Base-by-base conservation (phyloP, 1,140 invertebrate genomes). In the Brachionus sp. region DNA sequence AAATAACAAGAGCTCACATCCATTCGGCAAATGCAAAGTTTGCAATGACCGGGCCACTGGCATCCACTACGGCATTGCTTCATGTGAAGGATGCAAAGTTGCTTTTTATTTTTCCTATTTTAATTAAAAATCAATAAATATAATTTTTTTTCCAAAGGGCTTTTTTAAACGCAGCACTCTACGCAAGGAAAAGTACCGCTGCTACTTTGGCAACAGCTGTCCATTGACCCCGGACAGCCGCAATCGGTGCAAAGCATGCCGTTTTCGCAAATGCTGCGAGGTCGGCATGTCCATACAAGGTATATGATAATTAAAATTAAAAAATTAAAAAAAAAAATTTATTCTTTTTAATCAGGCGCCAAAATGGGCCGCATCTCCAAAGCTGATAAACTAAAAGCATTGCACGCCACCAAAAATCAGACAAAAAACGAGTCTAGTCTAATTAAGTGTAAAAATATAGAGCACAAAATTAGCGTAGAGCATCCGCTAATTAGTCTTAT, bases 61-160 rank as follows among this genome's bases (percentile, higher is more conserved):
- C 5, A 86, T 90, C 6, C 90, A 91, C 85, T 91, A 91, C 86
- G 90, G 90, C n/a, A 89, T 89, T 2, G 86, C 87, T 33, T 89
- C 90, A 5, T 91, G 90, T 84, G 90, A 90, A 85, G 90, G 90
- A 42, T 91, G 90, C 85, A 90, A 90, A 86, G 88, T 88, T 50
- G 12, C 6, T 12, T 35, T 5, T 16, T n/a, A 13, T 35, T 35
- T 35, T 35, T 33, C 39, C 35, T 13, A 73, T 42, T 73, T 23
- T 0, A 5, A n/a, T 39, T 25, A 35, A 68, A 25, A 33, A 35
- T 25, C 23, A 29, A 66, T 9, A 25, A 9, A 3, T 66, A 5
- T 33, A 13, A 1, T 29, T 68, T 68, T 12, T 29, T 68, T 25
- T 25, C 19, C 19, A 53, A 5, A 82, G 80, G 80, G 80, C 16